Conservation (phyloP, 2,888 invertebrate species). For the Drosophila paranaensis region DNA sequence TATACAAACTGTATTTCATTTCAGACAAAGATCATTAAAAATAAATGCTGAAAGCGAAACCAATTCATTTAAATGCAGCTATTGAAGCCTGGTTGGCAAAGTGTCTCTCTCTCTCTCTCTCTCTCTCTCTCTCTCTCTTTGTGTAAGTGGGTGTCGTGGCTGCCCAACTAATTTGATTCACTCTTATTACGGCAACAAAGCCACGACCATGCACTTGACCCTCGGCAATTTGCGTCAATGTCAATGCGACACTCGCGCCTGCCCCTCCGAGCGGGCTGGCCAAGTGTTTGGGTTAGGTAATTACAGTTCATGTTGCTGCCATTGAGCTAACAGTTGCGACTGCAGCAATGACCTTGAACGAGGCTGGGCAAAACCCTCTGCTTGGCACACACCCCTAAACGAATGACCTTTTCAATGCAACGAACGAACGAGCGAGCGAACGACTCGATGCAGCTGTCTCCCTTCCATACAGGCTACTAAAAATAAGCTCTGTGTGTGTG, state of each 20-base stretch:
- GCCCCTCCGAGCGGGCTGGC: slow-evolving; percentile 4
- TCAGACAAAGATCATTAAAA: slow-evolving; percentile 4
- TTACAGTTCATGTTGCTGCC: slow-evolving; percentile 39
- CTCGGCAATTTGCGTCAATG: slow-evolving; percentile 77
- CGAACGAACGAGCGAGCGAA: slow-evolving; percentile 13
- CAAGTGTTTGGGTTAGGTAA: slow-evolving; percentile 44
- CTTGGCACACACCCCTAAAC: slow-evolving; percentile 22
- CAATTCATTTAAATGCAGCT: slow-evolving; percentile 8
- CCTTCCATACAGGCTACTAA: slow-evolving; percentile 53
- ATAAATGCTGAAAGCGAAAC: slow-evolving; percentile 4
- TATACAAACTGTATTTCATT: background rate
- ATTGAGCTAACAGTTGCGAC: slow-evolving; percentile 43
- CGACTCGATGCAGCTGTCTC: slow-evolving; percentile 22
- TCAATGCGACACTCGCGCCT: slow-evolving; percentile 50
- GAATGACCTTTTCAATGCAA: slow-evolving; percentile 75
- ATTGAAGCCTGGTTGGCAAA: slow-evolving; percentile 1
- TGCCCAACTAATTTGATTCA: slow-evolving; percentile 66
- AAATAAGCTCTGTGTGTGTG: slow-evolving; percentile 66
- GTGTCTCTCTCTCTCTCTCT: background rate
- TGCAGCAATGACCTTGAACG: slow-evolving; percentile 68
- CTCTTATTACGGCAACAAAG: slow-evolving; percentile 43
- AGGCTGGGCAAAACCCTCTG: slow-evolving; percentile 45
- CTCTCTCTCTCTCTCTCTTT: background rate
- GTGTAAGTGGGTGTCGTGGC: slow-evolving; percentile 19
- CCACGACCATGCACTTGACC: slow-evolving; percentile 68